Conservation (phyloP, 2,888 invertebrate genomes). For the Chalcis sispes region DNA sequence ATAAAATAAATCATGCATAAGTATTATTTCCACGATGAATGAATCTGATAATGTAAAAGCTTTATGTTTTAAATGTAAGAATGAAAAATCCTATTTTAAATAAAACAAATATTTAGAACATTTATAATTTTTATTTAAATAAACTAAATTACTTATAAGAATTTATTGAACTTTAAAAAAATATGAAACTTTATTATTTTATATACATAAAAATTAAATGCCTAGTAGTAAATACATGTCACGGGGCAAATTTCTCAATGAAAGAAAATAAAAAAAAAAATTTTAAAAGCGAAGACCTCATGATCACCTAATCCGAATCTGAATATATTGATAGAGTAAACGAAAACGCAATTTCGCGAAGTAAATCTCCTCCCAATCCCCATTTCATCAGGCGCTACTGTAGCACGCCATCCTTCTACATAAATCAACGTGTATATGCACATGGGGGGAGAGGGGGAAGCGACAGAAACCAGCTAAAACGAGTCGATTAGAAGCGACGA, state of each 20-base stretch:
- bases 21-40: no score
- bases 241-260: neutral
- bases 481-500: slow-evolving; percentile 38
- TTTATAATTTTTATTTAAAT: neutral
- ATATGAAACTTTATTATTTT: no score
- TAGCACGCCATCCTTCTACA: neutral
- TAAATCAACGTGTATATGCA: slow-evolving; percentile 18
- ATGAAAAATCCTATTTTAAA: no score
- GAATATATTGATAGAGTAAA: slow-evolving; percentile 35
- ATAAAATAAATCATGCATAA: no score
- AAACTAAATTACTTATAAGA: neutral
- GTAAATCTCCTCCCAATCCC: slow-evolving; percentile 33
- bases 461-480: slow-evolving; percentile 2
- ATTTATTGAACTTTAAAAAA: no score
- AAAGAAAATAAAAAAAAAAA: neutral
- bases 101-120: no score
- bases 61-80: no score
- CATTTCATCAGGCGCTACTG: slow-evolving; percentile 17
- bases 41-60: no score
- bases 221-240: no score
- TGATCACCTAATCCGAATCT: slow-evolving; percentile 25
- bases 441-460: neutral
- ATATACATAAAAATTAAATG: no score
- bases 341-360: slow-evolving; percentile 25
- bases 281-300: neutral